Base-by-base conservation (phyloP, 2,888 invertebrate genomes). In the Scrobipalpa atriplicella region DNA sequence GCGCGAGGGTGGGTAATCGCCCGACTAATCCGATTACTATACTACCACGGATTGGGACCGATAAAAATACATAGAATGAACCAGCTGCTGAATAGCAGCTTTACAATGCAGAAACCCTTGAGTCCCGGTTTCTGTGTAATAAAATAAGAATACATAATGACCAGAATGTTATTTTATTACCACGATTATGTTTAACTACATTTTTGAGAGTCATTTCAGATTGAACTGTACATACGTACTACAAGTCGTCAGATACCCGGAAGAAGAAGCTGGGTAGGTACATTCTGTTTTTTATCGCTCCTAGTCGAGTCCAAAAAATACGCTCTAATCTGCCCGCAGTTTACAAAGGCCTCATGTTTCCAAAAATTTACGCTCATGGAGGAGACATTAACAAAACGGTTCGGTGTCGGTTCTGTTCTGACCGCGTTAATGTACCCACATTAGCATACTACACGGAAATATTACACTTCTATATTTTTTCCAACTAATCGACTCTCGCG, bases 21-120 rank as follows among this genome's bases (percentile, higher is more conserved):
- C 60, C 66, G 39, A 61, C 66, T 68, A 68, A 68, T 68, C 68
- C 68, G 66, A 68, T 68, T 68, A 68, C 47, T n/a, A n/a, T n/a
- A 29, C 5, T 29, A 29, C n/a, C 29, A 29, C 5, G 29, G 29
- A 29, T 5, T 3, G 29, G 29, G 29, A 29, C 29, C 29, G 29
- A 29, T 29, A 29, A 29, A 29, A 29, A 29, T 5, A 29, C 5
- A 29, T 29, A 29, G 29, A 29, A 29, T 29, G 29, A 3, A 29
- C 29, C 29, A 29, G 29, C 29, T 29, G 2, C 29, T 29, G 29
- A 3, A 3, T 29, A 29, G 29, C 29, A 29, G 2, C 2, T n/a
- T n/a, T n/a, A n/a, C n/a, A n/a, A n/a, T n/a, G n/a, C n/a, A n/a
- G n/a, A n/a, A n/a, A n/a, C n/a, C n/a, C n/a, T n/a, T n/a, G n/a